Evolutionary conservation across 2,888 invertebrate species (phyloP), one percentile per base, ranked within the genome.

Genomic region (Anarsia innoxiella): DNA sequence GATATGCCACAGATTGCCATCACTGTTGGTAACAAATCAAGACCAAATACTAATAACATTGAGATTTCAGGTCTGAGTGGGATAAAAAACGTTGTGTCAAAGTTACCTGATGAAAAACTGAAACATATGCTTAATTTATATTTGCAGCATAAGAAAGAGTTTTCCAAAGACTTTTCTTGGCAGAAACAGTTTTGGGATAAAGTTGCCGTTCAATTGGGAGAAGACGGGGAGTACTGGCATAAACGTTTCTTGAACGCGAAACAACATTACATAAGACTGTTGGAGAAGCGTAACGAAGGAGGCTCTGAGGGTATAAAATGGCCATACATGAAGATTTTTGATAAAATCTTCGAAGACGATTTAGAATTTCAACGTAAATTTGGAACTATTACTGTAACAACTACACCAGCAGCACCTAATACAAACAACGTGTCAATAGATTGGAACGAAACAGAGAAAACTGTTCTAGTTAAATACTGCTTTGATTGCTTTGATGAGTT

Each of bases 401-500:
- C 12, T 12, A 3, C 6, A 6, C 2, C 13, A 12, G 5, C 5
- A n/a, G 23, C 12, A n/a, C 4, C 5, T 3, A 13, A 10, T 13
- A 10, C 29, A 6, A 10, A 25, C 12, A 30, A 30, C 19, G 14
- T 29, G 8, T n/a, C n/a, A 26, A n/a, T 37, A 6, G 39, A 62
- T 3, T 84, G 82, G 78, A 63, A 69, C 40, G 55, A 56, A 0
- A 66, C 72, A 1, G 79, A 83, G 44, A 61, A 56, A 37, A 77
- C 70, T 0, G 70, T 82, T 11, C 42, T 84, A 35, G 66, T 66
- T 0, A 84, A 84, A 49, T 82, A 84, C 48, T 73, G 58, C 39
- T 79, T 67, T 51, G 84, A 84, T 38, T 76, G 78, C 29, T 73
- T 74, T 14, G 61, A 76, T 23, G 84, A 84, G 42, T 83, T 82